Evolutionary conservation across 2,888 invertebrate genomes (phyloP), one percentile per base, ranked within the genome.

Genomic region (Sphaeridia pumilis): DNA sequence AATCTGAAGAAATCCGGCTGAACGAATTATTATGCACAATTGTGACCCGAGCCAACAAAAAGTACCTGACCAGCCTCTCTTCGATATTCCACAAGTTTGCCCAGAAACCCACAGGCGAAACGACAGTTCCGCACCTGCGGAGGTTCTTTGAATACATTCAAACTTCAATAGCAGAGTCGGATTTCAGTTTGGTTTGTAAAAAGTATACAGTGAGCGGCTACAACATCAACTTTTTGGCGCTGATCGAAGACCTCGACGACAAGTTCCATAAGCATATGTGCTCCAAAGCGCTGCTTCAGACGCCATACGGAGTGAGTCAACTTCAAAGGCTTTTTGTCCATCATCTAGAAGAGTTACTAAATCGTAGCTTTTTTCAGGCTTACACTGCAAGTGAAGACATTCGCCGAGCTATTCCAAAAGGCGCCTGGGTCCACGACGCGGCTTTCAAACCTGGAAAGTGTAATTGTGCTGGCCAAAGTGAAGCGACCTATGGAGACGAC

Each of bases 201-300:
- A 79, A 81, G 64, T 87, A 82, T 70, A 75, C 83, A 65, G 83
- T 82, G 67, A 81, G 84, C 69, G 78, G 80, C 2, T 85, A 83
- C 70, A 81, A 83, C 24, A 71, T 87, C 1, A 86, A 86, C 71
- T 87, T 86, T 67, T 76, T 84, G 7, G 83, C 83, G 4, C 84
- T 87, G 67, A 70, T 85, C 4, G 75, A 77, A 49, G 78, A 80
- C 1, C 72, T 86, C 7, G 80, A 84, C 51, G 77, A 80, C 14
- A 78, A 81, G 22, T 78, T 78, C 59, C 73, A 76, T 43, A 47
- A 50, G 1, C 45, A 35, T 26, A 17, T 62, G n/a, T 64, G 64
- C 27, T 57, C 60, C 1, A 48, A 59, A 43, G 55, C 57, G n/a
- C 61, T 61, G 25, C 57, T 55, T 22, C 38, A 41, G n/a, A 49